Base-by-base conservation (phyloP, 2,113 vertebrate species). In the Myrmecophaga tridactyla region DNA sequence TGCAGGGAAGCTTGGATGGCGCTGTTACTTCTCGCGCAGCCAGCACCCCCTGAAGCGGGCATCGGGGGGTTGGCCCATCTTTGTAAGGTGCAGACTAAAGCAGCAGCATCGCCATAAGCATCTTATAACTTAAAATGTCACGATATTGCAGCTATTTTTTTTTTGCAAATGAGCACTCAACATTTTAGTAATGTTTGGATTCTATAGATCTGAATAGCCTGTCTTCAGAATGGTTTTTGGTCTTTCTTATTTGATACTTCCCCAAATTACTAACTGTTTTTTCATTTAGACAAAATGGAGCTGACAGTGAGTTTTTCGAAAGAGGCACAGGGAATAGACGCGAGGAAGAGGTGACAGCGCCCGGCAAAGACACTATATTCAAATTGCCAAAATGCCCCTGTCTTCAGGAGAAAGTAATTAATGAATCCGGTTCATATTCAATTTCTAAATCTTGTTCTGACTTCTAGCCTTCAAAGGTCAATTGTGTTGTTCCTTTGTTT, bases 281-380 rank as follows among this genome's bases (percentile, higher is more conserved):
- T 91, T 76, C 36, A n/a, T 14, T 48, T 58, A 65, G 78, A 56
- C 53, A 56, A 10, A 39, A 17, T 2, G 43, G 51, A 63, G 27
- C n/a, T 53, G 2, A 58, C 9, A 17, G 13, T 5, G n/a, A 8
- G 7, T 1, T 62, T 89, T 48, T 85, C n/a, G 34, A 13, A 43
- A 43, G 29, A 4, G 4, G 8, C 23, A 0, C 1, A 14, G 46
- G 0, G 0, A 20, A 10, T 0, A 25, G 43, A 11, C 8, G 4
- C 29, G 43, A 53, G 6, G 23, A n/a, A 10, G 7, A 18, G 76
- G 3, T 7, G 13, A 12, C 21, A 4, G 2, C 9, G 6, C 1
- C 7, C 7, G 13, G 3, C 41, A 17, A 13, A n/a, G 0, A 43
- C 2, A 5, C 15, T 41, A 0, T 3, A 1, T 4, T 15, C 9